Percentiles rank a stretch among this genome's conserved stretches.
Conservation (phyloP, 1,140 invertebrate species). For the Latrodectus geometricus region DNA sequence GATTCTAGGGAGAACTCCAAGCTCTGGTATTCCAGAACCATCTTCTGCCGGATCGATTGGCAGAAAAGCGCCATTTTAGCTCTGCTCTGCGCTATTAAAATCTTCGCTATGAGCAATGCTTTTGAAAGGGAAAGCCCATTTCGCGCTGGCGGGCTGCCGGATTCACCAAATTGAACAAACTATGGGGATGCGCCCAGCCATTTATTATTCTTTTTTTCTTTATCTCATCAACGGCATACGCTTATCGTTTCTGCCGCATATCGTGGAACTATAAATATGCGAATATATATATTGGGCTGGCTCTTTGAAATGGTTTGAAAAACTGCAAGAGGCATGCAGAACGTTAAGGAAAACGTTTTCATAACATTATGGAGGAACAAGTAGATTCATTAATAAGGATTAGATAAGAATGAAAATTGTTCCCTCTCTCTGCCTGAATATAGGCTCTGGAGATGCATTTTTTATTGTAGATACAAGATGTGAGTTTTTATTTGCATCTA, state of each 20-base stretch:
- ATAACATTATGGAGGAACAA: slow-evolving; percentile 34
- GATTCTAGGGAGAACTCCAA: not conserved
- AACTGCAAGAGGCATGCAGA: not conserved
- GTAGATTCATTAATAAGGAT: not conserved
- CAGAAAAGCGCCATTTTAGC: slow-evolving; percentile 16
- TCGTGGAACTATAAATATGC: slow-evolving; percentile 38
- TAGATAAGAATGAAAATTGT: not conserved
- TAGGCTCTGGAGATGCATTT: too few species aligned
- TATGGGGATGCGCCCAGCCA: not conserved
- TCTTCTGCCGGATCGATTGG: slow-evolving; percentile 47
- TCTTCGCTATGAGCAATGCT: slow-evolving; percentile 56
- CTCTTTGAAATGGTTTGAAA: not conserved
- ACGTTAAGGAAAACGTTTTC: slow-evolving; percentile 55
- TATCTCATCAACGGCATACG: not conserved
- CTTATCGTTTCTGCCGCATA: slow-evolving; percentile 39
- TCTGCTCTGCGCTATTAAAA: slow-evolving; percentile 49
- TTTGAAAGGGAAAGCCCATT: slow-evolving; percentile 53
- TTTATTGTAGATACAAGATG: too few species aligned
- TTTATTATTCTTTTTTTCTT: slow-evolving; percentile 33
- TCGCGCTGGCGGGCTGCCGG: slow-evolving; percentile 12
- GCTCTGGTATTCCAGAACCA: slow-evolving; percentile 2
- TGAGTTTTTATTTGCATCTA: too few species aligned
- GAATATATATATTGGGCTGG: slow-evolving; percentile 34
- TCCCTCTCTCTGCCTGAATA: too few species aligned
- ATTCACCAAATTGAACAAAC: slow-evolving; percentile 59